These are phyloP conservation scores for Acleris literana DNA, from an alignment of 2,888 invertebrate species.

Conservation along the genomic window DNA sequence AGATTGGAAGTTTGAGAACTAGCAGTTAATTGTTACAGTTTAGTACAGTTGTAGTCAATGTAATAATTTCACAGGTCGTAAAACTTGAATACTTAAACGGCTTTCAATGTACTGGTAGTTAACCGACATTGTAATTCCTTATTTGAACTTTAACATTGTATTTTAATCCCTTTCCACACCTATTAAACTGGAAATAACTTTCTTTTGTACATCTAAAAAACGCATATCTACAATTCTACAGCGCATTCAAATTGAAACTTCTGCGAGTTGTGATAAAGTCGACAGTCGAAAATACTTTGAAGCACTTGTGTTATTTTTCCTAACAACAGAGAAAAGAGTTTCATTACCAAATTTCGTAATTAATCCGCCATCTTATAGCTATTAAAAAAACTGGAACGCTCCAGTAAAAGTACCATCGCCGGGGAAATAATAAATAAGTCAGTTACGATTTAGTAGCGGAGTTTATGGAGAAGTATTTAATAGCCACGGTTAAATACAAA, in stretches of 20 bases:
- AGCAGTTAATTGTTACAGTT: too few relatives aligned
- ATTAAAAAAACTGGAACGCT: conserved; percentile 33
- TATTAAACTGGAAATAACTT: conserved; percentile 16
- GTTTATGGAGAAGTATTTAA: conserved; percentile 15
- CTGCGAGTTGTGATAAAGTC: too few relatives aligned
- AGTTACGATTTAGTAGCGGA: conserved; percentile 8
- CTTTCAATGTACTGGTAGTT: background rate
- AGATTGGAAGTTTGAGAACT: too few relatives aligned
- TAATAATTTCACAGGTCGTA: background rate
- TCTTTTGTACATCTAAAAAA: conserved; percentile 6
- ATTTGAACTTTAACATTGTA: conserved; percentile 13
- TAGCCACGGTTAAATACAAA: background rate
- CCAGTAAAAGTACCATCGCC: conserved; percentile 26
- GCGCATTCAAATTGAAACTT: too few relatives aligned
- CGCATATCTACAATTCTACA: too few relatives aligned
- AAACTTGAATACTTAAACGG: conserved; percentile 8
- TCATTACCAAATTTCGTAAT: conserved; percentile 33
- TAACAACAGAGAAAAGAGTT: conserved; percentile 11
- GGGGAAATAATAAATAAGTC: conserved; percentile 28
- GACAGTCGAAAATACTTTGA: too few relatives aligned
- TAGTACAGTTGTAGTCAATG: too few relatives aligned
- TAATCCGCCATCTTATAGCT: conserved; percentile 30
- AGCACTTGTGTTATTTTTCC: too few relatives aligned
- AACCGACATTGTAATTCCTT: conserved; percentile 9
- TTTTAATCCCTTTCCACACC: conserved; percentile 23